phyloP scores from a whole-genome alignment of 64 coral and sea anemone species.

The Acropora tenuis region DNA sequence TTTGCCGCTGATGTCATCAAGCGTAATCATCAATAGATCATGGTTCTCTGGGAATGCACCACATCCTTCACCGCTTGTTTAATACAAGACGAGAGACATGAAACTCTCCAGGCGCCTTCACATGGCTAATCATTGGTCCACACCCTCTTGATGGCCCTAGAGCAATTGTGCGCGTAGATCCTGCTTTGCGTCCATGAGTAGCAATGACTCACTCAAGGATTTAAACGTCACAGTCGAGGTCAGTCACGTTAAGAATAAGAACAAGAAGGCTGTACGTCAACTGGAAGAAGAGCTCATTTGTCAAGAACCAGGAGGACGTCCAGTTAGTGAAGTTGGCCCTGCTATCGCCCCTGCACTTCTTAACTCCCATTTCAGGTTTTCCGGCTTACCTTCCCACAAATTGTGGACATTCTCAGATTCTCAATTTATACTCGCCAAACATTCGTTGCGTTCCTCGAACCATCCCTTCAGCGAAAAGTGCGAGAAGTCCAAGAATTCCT shows the following conservation, averaged over 20 bases:
- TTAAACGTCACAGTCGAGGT: background rate
- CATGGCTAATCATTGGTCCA: slow-evolving; percentile 40
- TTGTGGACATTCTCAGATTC: no score
- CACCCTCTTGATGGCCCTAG: slow-evolving; percentile 60
- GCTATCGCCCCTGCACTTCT: no score
- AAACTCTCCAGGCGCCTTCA: slow-evolving; percentile 43
- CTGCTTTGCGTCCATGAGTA: background rate
- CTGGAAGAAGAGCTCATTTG: background rate
- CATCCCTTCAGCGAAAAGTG: no score
- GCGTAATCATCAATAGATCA: background rate
- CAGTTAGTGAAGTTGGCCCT: no score
- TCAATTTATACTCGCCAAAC: no score
- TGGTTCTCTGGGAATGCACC: slow-evolving; percentile 48
- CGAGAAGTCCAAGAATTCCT: no score
- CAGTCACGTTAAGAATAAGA: background rate
- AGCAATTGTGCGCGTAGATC: slow-evolving; percentile 48
- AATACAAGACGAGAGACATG: slow-evolving; percentile 44
- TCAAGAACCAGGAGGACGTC: background rate
- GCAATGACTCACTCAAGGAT: background rate
- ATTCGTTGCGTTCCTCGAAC: no score
- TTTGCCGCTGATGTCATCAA: background rate
- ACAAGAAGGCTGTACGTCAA: background rate
- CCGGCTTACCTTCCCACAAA: no score
- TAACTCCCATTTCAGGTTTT: no score
- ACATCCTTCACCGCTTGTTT: slow-evolving; percentile 13